phyloP scores from a whole-genome alignment of 2,888 invertebrate species.

The Drosophila pseudotalamancana region DNA sequence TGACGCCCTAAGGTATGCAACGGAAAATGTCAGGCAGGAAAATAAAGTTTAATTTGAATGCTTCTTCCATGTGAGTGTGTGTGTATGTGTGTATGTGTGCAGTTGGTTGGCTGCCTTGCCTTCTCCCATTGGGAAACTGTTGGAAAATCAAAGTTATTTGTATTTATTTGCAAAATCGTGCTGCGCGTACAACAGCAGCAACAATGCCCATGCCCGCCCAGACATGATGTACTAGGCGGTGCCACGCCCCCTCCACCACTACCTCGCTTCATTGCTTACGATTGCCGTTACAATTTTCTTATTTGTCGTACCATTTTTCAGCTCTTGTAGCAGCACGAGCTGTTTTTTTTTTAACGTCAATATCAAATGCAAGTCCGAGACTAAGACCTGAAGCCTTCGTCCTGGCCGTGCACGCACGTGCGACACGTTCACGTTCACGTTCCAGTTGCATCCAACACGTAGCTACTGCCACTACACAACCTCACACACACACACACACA shows the following conservation, averaged over 20 bases:
- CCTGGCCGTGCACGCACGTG: slow-evolving; percentile 63
- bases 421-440: slow-evolving; percentile 65
- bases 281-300: slow-evolving; percentile 70
- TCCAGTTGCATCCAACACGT: slow-evolving; percentile 38
- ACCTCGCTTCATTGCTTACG: slow-evolving; percentile 66
- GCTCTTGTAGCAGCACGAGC: slow-evolving; percentile 36
- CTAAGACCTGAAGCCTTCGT: slow-evolving; percentile 32
- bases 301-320: slow-evolving; percentile 55
- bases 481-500: not conserved
- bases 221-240: slow-evolving; percentile 44
- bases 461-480: slow-evolving; percentile 15
- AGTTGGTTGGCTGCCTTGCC: slow-evolving; percentile 27
- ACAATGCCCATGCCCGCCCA: slow-evolving; percentile 22
- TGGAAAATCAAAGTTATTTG: slow-evolving; percentile 78
- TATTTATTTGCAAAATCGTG: slow-evolving; percentile 79
- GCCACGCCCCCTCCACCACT: not conserved
- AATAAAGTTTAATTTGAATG: slow-evolving; percentile 79
- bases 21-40: slow-evolving; percentile 53
- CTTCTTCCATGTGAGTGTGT: slow-evolving; percentile 45
- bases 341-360: slow-evolving; percentile 72
- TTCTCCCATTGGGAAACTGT: slow-evolving; percentile 42
- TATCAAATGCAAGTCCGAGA: slow-evolving; percentile 56
- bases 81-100: slow-evolving; percentile 21
- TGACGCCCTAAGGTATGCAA: slow-evolving; percentile 75
- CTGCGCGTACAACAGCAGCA: slow-evolving; percentile 65